Evolutionary conservation across 2,888 invertebrate species (phyloP).

Genomic region (Parthenolecanium corni): DNA sequence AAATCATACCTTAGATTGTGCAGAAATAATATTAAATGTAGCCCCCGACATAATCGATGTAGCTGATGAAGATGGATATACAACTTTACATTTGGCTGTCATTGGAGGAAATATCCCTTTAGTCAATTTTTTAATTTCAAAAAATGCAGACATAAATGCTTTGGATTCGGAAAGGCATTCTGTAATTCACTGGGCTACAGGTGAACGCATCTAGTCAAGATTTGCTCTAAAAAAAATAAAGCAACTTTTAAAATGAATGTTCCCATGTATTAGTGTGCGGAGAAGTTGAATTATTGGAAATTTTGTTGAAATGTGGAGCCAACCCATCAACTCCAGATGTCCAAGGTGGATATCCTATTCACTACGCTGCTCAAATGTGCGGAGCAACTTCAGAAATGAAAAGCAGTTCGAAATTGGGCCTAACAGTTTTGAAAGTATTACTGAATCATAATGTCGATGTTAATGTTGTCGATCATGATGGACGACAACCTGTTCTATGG

Average conservation of each 20-base stretch:
- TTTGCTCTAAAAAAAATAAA: too few relatives aligned
- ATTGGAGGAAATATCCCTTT: constrained; percentile 82
- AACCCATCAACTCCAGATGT: constrained; percentile 80
- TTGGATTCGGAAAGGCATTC: constrained; percentile 90
- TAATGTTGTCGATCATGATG: constrained; percentile 80
- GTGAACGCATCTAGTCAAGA: constrained; percentile 44
- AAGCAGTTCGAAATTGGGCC: constrained; percentile 45
- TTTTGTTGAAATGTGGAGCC: constrained; percentile 74
- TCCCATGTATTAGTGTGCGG: constrained; percentile 62
- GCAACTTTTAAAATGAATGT: not conserved
- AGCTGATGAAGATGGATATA: constrained; percentile 86
- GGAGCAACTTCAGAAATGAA: constrained; percentile 61
- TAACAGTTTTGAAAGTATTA: constrained; percentile 68
- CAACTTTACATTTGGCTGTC: constrained; percentile 87
- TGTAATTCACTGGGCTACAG: constrained; percentile 96
- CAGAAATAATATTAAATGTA: constrained; percentile 60
- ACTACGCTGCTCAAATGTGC: constrained; percentile 96
- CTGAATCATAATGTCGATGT: constrained; percentile 66
- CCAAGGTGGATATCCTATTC: constrained; percentile 88
- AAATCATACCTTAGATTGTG: constrained; percentile 49
- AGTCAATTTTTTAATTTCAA: constrained; percentile 72
- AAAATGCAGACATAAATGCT: constrained; percentile 79
- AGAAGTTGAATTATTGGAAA: constrained; percentile 74
- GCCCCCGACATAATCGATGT: constrained; percentile 76
- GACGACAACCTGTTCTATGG: constrained; percentile 90